Evolutionary conservation across 2,113 vertebrate genomes (phyloP), one percentile per base, ranked within the genome.

Genomic region (Hyperopisus bebe): DNA sequence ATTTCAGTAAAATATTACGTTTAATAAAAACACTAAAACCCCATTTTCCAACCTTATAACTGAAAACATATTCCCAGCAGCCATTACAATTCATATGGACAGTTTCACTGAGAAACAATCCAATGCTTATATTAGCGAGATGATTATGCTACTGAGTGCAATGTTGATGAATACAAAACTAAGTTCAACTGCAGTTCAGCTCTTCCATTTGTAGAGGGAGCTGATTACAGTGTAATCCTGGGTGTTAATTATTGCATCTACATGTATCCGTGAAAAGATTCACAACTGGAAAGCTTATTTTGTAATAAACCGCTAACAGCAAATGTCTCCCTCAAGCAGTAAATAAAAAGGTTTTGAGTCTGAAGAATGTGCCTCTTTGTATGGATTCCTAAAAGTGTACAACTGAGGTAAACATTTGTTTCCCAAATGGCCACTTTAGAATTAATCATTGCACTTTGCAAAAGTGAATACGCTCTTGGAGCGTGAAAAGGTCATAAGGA

Each of bases 371-470:
- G 8, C 44, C 82, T 48, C 21, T 80, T 48, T 46, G n/a, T 85
- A 85, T 24, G 82, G 21, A 48, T 85, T 85, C 42, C 42, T 85
- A 85, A 85, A n/a, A 24, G 24, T 48, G 42, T 48, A 48, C n/a
- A 46, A 85, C 19, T 47, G 82, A 85, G 42, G 82, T 85, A 48
- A 85, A 48, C 82, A 48, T 85, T 48, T 85, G 82, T 85, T 85
- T 85, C 82, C 44, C 24, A 44, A 48, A 85, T 85, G 82, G 82
- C 46, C 42, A 48, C 21, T 80, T 85, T 46, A 47, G 82, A 85
- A 85, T 85, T 85, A 85, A 85, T 85, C 82, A 48, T 21, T 15
- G 24, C 82, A 24, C 82, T 85, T 85, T 48, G 9, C 82, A 85
- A 24, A 85, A 85, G 82, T 48, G 21, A 85, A n/a, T 85, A 85